A percentile compares a stretch with the other conserved stretches of the same genome.
phyloP scores from a whole-genome alignment of 2,797 vertebrate species.

The Pempheris klunzingeri region DNA sequence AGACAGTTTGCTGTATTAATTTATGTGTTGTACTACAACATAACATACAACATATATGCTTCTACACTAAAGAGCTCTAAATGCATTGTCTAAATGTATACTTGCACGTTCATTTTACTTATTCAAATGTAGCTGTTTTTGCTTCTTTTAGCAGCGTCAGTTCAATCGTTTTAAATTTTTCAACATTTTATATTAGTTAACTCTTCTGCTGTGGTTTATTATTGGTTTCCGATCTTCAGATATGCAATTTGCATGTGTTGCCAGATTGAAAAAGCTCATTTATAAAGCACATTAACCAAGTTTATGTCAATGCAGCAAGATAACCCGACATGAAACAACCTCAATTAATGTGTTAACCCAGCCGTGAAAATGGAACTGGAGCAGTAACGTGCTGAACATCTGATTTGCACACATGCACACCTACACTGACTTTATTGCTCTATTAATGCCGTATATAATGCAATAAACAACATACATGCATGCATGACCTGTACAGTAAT shows the following conservation, averaged over 20 bases:
- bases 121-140: neutral
- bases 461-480: conserved; percentile 39
- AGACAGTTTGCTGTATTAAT: neutral
- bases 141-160: neutral
- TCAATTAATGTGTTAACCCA: conserved; percentile 42
- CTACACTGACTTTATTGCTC: conserved; percentile 55
- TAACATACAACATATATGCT: neutral
- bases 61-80: neutral
- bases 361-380: conserved; percentile 44
- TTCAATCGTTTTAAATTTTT: too few relatives aligned
- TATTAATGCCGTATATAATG: conserved; percentile 49
- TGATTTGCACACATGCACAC: conserved; percentile 61
- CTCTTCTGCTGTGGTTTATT: neutral
- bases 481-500: conserved; percentile 18
- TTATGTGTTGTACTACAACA: neutral
- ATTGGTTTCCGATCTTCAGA: neutral
- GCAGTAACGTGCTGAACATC: conserved; percentile 49
- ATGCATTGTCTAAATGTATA: neutral
- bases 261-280: conserved; percentile 2
- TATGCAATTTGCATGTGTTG: conserved; percentile 12
- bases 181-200: neutral
- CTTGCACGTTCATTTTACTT: neutral
- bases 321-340: conserved; percentile 37
- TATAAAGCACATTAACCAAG: conserved; percentile 19
- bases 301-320: conserved; percentile 27